phyloP scores from a whole-genome alignment of 1,140 invertebrate species.

The Muscidifurax raptorellus region DNA sequence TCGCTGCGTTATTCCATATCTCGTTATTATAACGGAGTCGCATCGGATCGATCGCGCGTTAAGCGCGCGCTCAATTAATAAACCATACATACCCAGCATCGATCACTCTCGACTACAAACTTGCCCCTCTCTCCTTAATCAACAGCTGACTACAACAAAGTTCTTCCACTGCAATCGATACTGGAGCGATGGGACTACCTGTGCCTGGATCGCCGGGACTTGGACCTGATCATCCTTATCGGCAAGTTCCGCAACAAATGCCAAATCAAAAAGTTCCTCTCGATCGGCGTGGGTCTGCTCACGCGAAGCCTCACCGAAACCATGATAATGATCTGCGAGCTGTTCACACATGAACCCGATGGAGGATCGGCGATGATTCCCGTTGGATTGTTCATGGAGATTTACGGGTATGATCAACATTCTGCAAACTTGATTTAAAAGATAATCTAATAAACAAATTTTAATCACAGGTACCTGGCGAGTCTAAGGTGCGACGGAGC shows the following conservation, averaged over 20 bases:
- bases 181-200: slow-evolving; percentile 67
- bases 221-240: slow-evolving; percentile 66
- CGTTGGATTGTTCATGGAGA: slow-evolving; percentile 81
- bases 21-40: no score
- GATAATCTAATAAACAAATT: slow-evolving; percentile 18
- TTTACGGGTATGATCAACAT: slow-evolving; percentile 76
- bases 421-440: neutral
- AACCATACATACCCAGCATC: no score
- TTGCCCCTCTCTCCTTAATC: neutral
- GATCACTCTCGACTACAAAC: no score
- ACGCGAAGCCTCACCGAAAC: slow-evolving; percentile 76
- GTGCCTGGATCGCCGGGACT: slow-evolving; percentile 66
- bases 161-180: slow-evolving; percentile 63
- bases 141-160: slow-evolving; percentile 68
- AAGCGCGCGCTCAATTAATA: no score
- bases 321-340: slow-evolving; percentile 88
- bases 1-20: no score
- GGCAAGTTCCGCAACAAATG: slow-evolving; percentile 69
- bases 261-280: slow-evolving; percentile 71
- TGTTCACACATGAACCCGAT: slow-evolving; percentile 88
- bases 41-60: no score
- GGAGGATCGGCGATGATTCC: slow-evolving; percentile 87
- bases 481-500: slow-evolving; percentile 67
- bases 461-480: slow-evolving; percentile 65
- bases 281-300: slow-evolving; percentile 69